Evolutionary conservation across 2,113 vertebrate species (phyloP), one percentile per base, ranked within the genome.

Genomic region (Nematolebias whitei): DNA sequence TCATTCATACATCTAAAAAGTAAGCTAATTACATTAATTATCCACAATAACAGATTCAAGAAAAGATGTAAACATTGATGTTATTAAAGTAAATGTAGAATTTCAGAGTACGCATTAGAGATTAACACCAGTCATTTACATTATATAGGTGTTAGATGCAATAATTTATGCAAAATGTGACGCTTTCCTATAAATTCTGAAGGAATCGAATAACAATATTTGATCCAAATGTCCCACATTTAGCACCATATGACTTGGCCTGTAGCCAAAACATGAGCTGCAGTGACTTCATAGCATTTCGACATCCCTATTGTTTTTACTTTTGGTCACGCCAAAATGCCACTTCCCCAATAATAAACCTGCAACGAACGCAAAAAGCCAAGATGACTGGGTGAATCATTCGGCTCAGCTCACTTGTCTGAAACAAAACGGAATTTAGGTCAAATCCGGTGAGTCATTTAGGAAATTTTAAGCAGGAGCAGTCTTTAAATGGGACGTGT

Each of bases 341-440:
- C 45, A 43, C 40, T 2, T 56, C 10, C 45, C 26, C 16, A 14
- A 26, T 56, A 47, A 58, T 16, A 56, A 55, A 11, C 16, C 32
- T 9, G 32, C 32, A 35, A 16, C 48, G 38, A 59, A 50, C 0
- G 29, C 63, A 32, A 57, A 79, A 32, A 14, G 71, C 51, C 7
- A n/a, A 2, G 26, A 41, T 9, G 38, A 4, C 14, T 50, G 35
- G 38, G 51, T 43, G 65, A 60, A 78, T 74, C 35, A 74, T 23
- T 44, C 75, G 72, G 22, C 64, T 59, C 65, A 69, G 9, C 48
- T 51, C 71, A 65, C 68, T 78, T 66, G 39, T 24, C 77, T 71
- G 74, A 82, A 86, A 87, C 84, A 88, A 15, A 82, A 74, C 61
- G 55, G 76, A 70, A 88, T 82, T 79, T 76, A 71, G 85, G 79